Evolutionary conservation across 2,797 vertebrate genomes (phyloP), one percentile per base, ranked within the genome.

Genomic region (Lateolabrax maculatus): DNA sequence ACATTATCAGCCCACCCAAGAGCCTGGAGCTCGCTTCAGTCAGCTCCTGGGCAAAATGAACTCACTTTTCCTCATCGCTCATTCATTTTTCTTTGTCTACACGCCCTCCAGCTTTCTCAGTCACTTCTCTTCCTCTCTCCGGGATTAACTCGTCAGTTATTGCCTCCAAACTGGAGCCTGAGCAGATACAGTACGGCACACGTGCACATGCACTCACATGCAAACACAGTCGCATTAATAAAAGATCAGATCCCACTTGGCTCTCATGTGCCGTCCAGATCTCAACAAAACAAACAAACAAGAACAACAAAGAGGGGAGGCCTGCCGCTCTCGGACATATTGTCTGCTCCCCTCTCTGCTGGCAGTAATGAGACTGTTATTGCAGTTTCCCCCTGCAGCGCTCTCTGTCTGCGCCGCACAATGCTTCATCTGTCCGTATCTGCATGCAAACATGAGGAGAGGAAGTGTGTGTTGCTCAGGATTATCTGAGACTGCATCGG

Each of bases 81-180:
- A 1, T 55, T 74, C 37, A 57, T 64, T 64, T 71, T 21, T 31
- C 23, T 61, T 43, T 53, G 31, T 18, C 64, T 25, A 1, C 36
- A 31, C 11, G 5, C 63, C 65, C 73, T 25, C 12, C 1, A 19
- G 41, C 74, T 55, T 53, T 43, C 75, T 0, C 56, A 70, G n/a
- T 77, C 63, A 12, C 64, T 60, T 57, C 57, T 58, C 25, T 41
- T 49, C 43, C 27, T 36, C 31, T 8, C 39, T 43, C 37, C 21
- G 36, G 41, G 55, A 86, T 89, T 80, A 83, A 77, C 48, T 10
- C 46, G 69, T 75, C 80, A 41, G 3, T 82, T 44, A 25, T 23
- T 1, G 21, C 25, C 49, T 34, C 49, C 31, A 51, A 46, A 21
- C 55, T 1, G 23, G 13, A 63, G 46, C 80, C 34, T 3, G n/a